These are phyloP conservation scores for Sebastes hubbsi DNA, from an alignment of 2,797 vertebrate species.

Conservation along the genomic window DNA sequence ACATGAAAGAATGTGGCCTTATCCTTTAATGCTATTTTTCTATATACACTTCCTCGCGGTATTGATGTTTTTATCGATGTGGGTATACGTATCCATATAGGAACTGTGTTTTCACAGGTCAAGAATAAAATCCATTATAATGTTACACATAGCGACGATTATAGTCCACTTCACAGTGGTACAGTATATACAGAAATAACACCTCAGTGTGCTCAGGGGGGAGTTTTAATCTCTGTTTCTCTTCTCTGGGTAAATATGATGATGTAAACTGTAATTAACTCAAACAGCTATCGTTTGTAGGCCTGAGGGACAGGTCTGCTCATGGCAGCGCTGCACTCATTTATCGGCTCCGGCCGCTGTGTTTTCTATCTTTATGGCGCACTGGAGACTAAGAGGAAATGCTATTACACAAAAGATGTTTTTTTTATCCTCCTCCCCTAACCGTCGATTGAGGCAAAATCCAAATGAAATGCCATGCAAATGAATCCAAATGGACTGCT, in stretches of 20 bases:
- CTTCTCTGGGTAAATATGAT: slow-evolving; percentile 79
- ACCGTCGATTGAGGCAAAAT: slow-evolving; percentile 65
- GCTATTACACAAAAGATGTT: slow-evolving; percentile 73
- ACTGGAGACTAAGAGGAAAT: slow-evolving; percentile 72
- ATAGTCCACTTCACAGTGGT: background rate
- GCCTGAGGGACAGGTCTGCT: slow-evolving; percentile 73
- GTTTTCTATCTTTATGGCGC: slow-evolving; percentile 71
- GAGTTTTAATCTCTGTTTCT: slow-evolving; percentile 72
- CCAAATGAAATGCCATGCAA: slow-evolving; percentile 77
- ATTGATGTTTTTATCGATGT: slow-evolving; percentile 9
- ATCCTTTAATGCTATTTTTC: background rate
- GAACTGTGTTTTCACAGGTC: slow-evolving; percentile 34
- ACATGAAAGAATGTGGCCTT: background rate
- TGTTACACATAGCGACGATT: slow-evolving; percentile 36
- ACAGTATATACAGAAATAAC: slow-evolving; percentile 58
- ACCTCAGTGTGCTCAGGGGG: slow-evolving; percentile 60
- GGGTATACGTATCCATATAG: slow-evolving; percentile 14
- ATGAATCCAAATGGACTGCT: slow-evolving; percentile 74
- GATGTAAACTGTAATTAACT: slow-evolving; percentile 82
- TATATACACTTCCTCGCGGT: background rate
- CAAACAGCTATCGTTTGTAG: slow-evolving; percentile 75
- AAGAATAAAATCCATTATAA: slow-evolving; percentile 53
- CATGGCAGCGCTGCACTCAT: slow-evolving; percentile 68
- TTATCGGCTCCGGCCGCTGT: slow-evolving; percentile 66
- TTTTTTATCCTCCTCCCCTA: slow-evolving; percentile 43